Conservation (phyloP, 2,797 vertebrate genomes). For the Sciurus vulgaris region DNA sequence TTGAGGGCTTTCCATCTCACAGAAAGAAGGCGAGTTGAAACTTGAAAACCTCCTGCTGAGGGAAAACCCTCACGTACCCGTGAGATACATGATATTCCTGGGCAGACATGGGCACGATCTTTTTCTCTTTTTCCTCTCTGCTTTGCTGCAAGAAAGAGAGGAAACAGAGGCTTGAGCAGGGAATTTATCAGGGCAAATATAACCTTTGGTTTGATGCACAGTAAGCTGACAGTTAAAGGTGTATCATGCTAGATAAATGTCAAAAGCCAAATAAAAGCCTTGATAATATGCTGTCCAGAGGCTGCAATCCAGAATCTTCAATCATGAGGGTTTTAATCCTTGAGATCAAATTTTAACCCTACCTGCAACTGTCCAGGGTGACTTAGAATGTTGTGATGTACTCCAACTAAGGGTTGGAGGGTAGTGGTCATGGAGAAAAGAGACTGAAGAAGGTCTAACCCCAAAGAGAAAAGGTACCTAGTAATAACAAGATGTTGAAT, state of each 20-base stretch:
- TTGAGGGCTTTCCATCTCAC: not conserved
- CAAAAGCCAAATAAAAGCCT: conserved; percentile 82
- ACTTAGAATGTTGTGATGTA: not conserved
- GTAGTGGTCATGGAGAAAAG: not conserved
- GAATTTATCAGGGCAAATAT: conserved; percentile 84
- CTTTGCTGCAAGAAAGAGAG: conserved; percentile 57
- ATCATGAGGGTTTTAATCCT: conserved; percentile 71
- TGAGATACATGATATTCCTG: conserved; percentile 30
- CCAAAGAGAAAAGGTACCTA: not conserved
- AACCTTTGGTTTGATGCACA: conserved; percentile 83
- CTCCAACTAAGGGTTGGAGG: not conserved
- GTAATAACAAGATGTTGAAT: not conserved
- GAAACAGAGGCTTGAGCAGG: conserved; percentile 64
- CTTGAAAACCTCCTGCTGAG: not conserved
- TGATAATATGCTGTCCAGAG: conserved; percentile 77
- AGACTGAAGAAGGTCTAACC: not conserved
- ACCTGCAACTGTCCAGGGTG: conserved; percentile 44
- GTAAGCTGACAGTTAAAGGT: conserved; percentile 85
- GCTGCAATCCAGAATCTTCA: conserved; percentile 78
- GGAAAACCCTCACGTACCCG: not conserved
- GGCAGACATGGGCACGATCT: conserved; percentile 7
- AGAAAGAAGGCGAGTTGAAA: not conserved
- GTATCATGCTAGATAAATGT: conserved; percentile 86
- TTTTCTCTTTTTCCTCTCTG: conserved; percentile 61
- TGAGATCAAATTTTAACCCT: conserved; percentile 78